A percentile compares a stretch with the other conserved stretches of the same genome.
phyloP scores from a whole-genome alignment of 2,888 invertebrate species.

The Ormyrus nitidulus region DNA sequence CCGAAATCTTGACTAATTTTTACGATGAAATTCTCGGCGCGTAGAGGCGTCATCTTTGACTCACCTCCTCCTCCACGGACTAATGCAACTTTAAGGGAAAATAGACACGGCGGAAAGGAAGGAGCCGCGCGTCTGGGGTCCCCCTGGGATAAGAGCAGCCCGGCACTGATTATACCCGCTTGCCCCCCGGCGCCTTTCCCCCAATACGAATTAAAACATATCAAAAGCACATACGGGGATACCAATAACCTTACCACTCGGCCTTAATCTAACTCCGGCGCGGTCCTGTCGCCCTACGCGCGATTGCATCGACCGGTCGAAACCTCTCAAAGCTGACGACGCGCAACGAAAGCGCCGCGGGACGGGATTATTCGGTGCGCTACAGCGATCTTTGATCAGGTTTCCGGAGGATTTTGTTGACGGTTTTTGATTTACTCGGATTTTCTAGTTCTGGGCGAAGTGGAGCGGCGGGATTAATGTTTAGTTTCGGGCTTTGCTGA shows the following conservation, averaged over 20 bases:
- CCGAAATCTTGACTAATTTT: too few relatives aligned
- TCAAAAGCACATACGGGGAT: conserved; percentile 59
- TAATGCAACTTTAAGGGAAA: conserved; percentile 34
- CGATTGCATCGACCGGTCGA: conserved; percentile 12
- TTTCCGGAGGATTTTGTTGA: too few relatives aligned
- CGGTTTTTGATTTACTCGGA: too few relatives aligned
- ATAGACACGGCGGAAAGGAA: conserved; percentile 33
- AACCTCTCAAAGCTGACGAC: background rate
- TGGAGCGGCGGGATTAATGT: too few relatives aligned
- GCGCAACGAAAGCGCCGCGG: conserved; percentile 15
- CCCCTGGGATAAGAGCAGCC: too few relatives aligned
- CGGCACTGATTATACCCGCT: conserved; percentile 64
- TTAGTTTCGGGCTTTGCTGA: too few relatives aligned
- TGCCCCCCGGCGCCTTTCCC: conserved; percentile 57
- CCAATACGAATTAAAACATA: conserved; percentile 67
- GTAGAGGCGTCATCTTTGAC: too few relatives aligned
- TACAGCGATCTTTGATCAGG: conserved; percentile 22
- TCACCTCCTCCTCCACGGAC: background rate
- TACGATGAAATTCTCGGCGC: too few relatives aligned
- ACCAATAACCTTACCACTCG: conserved; percentile 52
- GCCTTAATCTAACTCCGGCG: conserved; percentile 40
- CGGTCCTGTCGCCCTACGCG: background rate
- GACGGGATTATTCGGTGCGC: background rate
- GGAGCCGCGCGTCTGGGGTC: background rate
- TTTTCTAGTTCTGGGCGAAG: too few relatives aligned